Evolutionary conservation across 2,113 vertebrate genomes (phyloP).

Genomic region (Apaloderma vittatum): DNA sequence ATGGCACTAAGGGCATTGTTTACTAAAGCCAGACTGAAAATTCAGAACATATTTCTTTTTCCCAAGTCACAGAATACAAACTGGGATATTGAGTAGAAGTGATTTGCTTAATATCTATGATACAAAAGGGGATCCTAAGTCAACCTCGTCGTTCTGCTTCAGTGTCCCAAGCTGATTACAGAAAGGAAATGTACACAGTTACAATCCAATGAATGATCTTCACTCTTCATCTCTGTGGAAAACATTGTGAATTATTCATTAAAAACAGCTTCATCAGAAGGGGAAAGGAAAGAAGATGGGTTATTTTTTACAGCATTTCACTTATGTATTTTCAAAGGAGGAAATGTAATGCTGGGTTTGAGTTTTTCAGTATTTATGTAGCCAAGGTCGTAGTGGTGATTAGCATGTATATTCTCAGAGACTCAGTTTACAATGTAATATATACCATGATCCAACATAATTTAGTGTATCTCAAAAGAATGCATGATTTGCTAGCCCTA

Average conservation of each 20-base stretch:
- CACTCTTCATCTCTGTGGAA: background rate
- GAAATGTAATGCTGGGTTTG: background rate
- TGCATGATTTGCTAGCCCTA: constrained; percentile 38
- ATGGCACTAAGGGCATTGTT: background rate
- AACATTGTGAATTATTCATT: constrained; percentile 34
- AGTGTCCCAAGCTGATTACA: constrained; percentile 7
- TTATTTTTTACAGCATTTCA: constrained; percentile 8
- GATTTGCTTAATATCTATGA: constrained; percentile 17
- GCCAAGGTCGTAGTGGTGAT: background rate
- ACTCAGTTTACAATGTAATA: constrained; percentile 40
- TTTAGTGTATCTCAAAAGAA: constrained; percentile 61
- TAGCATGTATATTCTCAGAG: background rate
- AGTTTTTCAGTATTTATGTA: constrained; percentile 11
- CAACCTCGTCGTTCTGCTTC: background rate
- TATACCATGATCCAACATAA: constrained; percentile 39
- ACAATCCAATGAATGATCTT: background rate
- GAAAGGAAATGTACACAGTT: constrained; percentile 7
- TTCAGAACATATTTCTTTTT: background rate
- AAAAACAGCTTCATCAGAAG: background rate
- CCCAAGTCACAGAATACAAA: background rate
- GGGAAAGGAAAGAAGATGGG: background rate
- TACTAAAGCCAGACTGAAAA: background rate
- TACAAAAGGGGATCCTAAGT: background rate
- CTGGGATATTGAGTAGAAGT: background rate
- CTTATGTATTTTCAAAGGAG: background rate